Percentiles rank a stretch among this genome's conserved stretches.
Evolutionary conservation across 92 coral and sea anemone genomes (phyloP).

Genomic region (Porites divaricata): DNA sequence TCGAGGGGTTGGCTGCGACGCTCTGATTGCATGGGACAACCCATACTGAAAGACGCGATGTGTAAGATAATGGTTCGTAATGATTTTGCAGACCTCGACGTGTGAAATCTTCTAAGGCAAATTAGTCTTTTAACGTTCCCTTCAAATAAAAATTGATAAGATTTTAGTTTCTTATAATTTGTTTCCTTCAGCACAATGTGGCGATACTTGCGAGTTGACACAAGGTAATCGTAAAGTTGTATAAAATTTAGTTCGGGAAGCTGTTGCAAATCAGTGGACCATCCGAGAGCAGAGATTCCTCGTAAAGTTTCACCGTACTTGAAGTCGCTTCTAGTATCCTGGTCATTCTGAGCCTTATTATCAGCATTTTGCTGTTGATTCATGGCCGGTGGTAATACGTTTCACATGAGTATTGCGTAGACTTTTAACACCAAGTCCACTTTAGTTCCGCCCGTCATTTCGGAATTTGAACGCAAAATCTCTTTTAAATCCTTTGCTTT

Average conservation of each 20-base stretch:
- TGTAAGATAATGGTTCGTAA: slow-evolving; percentile 18
- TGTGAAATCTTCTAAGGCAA: slow-evolving; percentile 40
- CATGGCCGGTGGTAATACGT: slow-evolving; percentile 34
- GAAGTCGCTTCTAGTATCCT: slow-evolving; percentile 35
- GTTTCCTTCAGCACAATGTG: slow-evolving; percentile 58
- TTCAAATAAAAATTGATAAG: slow-evolving; percentile 49
- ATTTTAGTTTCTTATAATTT: slow-evolving; percentile 55
- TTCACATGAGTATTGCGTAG: slow-evolving; percentile 47
- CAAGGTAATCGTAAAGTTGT: slow-evolving; percentile 65
- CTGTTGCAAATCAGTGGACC: slow-evolving; percentile 54
- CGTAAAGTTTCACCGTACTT: slow-evolving; percentile 35
- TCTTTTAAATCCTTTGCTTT: slow-evolving; percentile 44
- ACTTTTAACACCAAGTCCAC: slow-evolving; percentile 58
- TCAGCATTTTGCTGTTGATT: slow-evolving; percentile 36
- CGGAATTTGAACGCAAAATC: slow-evolving; percentile 49
- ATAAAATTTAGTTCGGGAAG: slow-evolving; percentile 53
- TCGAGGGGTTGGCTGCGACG: slow-evolving; percentile 56
- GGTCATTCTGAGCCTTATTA: slow-evolving; percentile 26
- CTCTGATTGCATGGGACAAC: slow-evolving; percentile 68
- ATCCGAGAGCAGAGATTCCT: slow-evolving; percentile 60
- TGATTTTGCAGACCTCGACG: slow-evolving; percentile 16
- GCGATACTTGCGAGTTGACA: slow-evolving; percentile 54
- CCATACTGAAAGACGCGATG: slow-evolving; percentile 44
- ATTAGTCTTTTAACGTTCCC: slow-evolving; percentile 42
- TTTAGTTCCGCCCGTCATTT: slow-evolving; percentile 54